phyloP scores from a whole-genome alignment of 2,797 vertebrate species.

The Moxostoma hubbsi region DNA sequence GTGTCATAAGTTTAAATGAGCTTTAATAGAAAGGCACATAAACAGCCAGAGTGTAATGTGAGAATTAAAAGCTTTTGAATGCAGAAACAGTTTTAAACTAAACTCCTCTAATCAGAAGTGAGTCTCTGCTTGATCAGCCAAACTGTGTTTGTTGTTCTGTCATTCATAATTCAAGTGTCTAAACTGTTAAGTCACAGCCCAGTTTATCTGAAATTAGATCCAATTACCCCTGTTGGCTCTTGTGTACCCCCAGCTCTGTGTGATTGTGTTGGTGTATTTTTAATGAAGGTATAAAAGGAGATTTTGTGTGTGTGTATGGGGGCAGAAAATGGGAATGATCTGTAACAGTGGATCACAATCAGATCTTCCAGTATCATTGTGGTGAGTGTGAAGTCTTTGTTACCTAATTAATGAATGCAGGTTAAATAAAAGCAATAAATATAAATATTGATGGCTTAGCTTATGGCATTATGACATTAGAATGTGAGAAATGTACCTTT shows the following conservation, averaged over 20 bases:
- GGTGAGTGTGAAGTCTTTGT: constrained; percentile 16
- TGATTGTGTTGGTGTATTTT: constrained; percentile 19
- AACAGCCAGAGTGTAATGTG: constrained; percentile 85
- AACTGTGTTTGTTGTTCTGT: constrained; percentile 53
- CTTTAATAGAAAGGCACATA: constrained; percentile 88
- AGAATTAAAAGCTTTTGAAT: constrained; percentile 81
- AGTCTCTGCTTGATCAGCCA: constrained; percentile 43
- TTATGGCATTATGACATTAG: constrained; percentile 21
- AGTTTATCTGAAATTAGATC: constrained; percentile 39
- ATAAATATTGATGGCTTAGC: constrained; percentile 37
- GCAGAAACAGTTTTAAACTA: constrained; percentile 71
- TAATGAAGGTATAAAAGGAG: constrained; percentile 4
- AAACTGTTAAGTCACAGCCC: constrained; percentile 66
- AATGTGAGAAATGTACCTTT: constrained; percentile 16
- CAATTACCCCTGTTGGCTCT: constrained; percentile 53
- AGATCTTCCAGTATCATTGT: constrained; percentile 32
- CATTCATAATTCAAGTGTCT: constrained; percentile 74
- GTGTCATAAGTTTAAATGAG: constrained; percentile 76
- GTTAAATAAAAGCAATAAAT: constrained; percentile 50
- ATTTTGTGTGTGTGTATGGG: background rate
- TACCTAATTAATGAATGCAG: constrained; percentile 26
- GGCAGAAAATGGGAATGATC: constrained; percentile 19
- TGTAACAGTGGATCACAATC: constrained; percentile 30
- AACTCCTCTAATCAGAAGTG: constrained; percentile 63
- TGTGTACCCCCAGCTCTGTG: constrained; percentile 20